A percentile compares a stretch with the other conserved stretches of the same genome.
phyloP scores from a whole-genome alignment of 64 coral and sea anemone genomes.

The Pachyseris speciosa region DNA sequence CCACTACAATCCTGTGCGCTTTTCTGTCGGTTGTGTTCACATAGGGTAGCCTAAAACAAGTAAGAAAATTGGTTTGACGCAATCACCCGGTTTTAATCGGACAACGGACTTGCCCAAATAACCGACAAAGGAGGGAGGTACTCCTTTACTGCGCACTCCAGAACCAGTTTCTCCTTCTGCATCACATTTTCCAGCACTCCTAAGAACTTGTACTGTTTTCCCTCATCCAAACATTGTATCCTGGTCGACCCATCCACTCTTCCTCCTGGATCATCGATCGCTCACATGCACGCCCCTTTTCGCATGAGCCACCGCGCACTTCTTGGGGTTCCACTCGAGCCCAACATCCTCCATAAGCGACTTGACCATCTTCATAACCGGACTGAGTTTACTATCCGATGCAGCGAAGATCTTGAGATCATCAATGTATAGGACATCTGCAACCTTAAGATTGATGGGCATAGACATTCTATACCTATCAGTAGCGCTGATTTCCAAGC shows the following conservation, averaged over 20 bases:
- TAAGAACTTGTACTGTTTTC: not conserved
- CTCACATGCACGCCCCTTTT: not conserved
- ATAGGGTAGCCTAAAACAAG: not conserved
- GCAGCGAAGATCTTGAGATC: not conserved
- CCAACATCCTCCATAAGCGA: not conserved
- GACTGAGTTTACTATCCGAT: not conserved
- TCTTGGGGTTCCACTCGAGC: slow-evolving; percentile 5
- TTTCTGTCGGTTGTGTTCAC: slow-evolving; percentile 16
- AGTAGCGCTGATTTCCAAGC: not conserved
- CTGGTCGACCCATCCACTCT: not conserved
- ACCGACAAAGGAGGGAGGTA: not conserved
- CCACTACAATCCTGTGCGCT: not conserved
- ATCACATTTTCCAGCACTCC: not conserved
- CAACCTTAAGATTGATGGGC: not conserved
- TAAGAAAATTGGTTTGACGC: not conserved
- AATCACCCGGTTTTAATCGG: not conserved
- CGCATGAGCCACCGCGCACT: too few relatives aligned
- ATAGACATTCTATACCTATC: not conserved
- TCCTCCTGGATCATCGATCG: not conserved
- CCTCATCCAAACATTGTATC: not conserved
- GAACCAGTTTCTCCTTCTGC: not conserved
- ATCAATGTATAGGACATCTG: not conserved
- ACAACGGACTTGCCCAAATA: not conserved
- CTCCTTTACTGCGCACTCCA: not conserved
- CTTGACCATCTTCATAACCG: not conserved